phyloP scores from a whole-genome alignment of 2,888 invertebrate species.

The Gasteruption jaculator region DNA sequence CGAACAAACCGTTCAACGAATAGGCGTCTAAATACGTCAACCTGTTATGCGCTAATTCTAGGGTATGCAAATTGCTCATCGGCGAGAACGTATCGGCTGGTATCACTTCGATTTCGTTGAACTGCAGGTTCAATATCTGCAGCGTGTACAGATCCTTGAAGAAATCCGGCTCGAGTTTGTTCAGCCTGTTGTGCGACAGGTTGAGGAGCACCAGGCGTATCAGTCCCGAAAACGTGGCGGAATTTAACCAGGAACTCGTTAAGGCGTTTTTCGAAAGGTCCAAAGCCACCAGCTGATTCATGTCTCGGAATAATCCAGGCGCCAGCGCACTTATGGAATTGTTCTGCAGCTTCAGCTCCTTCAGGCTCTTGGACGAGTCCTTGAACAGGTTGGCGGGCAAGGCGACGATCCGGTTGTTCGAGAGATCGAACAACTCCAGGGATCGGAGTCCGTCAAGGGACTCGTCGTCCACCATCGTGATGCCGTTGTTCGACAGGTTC shows the following conservation, averaged over 20 bases:
- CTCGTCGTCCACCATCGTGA: conserved; percentile 81
- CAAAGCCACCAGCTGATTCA: conserved; percentile 79
- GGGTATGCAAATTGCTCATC: conserved; percentile 87
- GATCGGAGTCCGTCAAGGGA: conserved; percentile 77
- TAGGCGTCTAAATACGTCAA: conserved; percentile 80
- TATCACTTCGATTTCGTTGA: conserved; percentile 79
- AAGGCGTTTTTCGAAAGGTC: conserved; percentile 83
- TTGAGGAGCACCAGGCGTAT: conserved; percentile 84
- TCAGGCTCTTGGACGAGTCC: conserved; percentile 73
- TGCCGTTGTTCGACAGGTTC: conserved; percentile 82
- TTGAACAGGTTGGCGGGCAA: conserved; percentile 81
- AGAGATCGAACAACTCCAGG: conserved; percentile 80
- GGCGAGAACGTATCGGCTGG: conserved; percentile 85
- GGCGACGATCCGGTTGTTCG: conserved; percentile 85
- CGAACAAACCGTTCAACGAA: conserved; percentile 83
- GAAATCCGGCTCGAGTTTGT: conserved; percentile 75
- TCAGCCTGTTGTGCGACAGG: conserved; percentile 78
- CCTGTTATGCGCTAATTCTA: conserved; percentile 81
- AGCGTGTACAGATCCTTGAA: conserved; percentile 85
- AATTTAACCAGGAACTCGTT: conserved; percentile 82
- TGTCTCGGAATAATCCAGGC: conserved; percentile 78
- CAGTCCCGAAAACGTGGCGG: conserved; percentile 79
- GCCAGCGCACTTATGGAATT: conserved; percentile 85
- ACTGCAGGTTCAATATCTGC: conserved; percentile 82
- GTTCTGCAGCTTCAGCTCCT: conserved; percentile 86